Evolutionary conservation across 2,113 vertebrate species (phyloP).

Genomic region (Mungos mungo): DNA sequence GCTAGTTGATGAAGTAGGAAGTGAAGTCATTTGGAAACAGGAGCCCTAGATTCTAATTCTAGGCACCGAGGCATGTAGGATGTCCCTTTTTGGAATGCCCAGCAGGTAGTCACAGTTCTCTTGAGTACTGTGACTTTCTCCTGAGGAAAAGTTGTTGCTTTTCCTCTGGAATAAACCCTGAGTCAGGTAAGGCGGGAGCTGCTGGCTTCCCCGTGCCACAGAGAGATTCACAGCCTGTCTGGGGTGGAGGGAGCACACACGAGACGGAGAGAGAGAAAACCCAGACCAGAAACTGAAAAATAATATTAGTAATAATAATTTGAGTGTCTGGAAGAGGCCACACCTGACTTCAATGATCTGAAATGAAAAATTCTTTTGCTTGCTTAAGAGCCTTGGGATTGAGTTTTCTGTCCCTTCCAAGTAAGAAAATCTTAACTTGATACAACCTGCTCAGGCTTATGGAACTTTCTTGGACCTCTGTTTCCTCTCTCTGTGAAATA

Average conservation of each 20-base stretch:
- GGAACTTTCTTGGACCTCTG: conserved; percentile 12
- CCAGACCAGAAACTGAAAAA: background rate
- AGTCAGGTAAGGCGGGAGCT: background rate
- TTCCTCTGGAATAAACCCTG: background rate
- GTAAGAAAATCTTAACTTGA: conserved; percentile 34
- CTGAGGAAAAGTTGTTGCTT: background rate
- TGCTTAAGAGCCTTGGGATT: background rate
- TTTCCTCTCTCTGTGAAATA: conserved; percentile 49
- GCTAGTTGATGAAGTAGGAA: background rate
- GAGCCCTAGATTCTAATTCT: background rate
- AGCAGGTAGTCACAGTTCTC: background rate
- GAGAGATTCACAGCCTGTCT: background rate
- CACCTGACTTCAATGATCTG: background rate
- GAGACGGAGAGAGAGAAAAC: background rate
- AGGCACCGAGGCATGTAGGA: background rate
- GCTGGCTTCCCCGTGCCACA: background rate
- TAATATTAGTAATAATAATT: background rate
- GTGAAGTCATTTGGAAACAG: background rate
- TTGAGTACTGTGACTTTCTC: background rate
- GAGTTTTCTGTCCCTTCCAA: background rate
- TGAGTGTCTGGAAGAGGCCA: conserved; percentile 25
- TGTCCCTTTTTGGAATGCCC: background rate
- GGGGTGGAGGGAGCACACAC: background rate
- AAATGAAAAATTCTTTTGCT: background rate
- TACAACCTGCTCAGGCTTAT: background rate